Percentiles rank a stretch among this genome's conserved stretches.
Conservation (phyloP, 92 coral and sea anemone genomes). For the Phenganax stokvisi region DNA sequence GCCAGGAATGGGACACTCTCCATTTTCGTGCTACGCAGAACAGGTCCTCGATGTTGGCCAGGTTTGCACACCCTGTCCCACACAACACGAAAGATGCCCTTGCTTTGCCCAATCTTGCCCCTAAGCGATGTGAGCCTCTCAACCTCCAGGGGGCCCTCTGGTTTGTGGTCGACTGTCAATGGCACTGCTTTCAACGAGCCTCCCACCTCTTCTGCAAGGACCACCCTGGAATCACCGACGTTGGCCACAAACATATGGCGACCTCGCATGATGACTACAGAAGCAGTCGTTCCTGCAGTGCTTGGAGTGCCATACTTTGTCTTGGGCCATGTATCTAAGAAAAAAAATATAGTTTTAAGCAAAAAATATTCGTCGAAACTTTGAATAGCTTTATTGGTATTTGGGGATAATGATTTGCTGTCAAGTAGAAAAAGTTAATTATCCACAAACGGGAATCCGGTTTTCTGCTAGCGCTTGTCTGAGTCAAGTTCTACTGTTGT, state of each 20-base stretch:
- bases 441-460: no score
- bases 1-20: constrained; percentile 92
- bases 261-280: constrained; percentile 72
- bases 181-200: constrained; percentile 60
- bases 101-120: constrained; percentile 76
- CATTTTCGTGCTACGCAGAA: constrained; percentile 80
- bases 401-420: no score
- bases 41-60: constrained; percentile 74
- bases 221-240: constrained; percentile 96
- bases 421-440: no score
- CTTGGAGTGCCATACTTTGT: constrained; percentile 94
- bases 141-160: constrained; percentile 81
- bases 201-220: constrained; percentile 56
- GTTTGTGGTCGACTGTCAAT: constrained; percentile 88
- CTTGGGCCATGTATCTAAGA: constrained; percentile 82
- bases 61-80: constrained; percentile 83
- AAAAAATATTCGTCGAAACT: no score
- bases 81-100: constrained; percentile 89
- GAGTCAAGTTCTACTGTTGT: no score
- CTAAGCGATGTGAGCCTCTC: constrained; percentile 80
- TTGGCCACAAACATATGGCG: constrained; percentile 86
- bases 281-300: constrained; percentile 88
- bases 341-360: no score
- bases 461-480: no score
- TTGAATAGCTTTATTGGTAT: no score